Percentiles rank a stretch among this genome's conserved stretches.
phyloP scores from a whole-genome alignment of 2,888 invertebrate genomes.

The Cheilosia pagana region DNA sequence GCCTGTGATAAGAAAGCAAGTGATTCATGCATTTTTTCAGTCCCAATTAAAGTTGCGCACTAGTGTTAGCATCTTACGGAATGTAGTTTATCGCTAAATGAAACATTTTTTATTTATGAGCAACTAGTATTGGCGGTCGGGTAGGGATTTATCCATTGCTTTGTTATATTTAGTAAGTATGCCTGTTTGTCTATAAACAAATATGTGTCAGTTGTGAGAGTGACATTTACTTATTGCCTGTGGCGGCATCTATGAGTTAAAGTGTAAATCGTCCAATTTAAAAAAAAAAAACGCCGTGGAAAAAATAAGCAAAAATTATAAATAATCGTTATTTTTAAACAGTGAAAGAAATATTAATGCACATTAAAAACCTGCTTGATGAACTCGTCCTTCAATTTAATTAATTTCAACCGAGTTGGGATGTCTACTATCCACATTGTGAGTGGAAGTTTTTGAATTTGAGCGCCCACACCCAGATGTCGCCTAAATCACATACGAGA shows the following conservation, averaged over 20 bases:
- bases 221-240: not conserved
- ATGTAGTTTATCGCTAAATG: constrained; percentile 19
- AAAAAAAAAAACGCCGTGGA: too few relatives aligned
- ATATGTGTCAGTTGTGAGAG: constrained; percentile 5
- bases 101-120: constrained; percentile 4
- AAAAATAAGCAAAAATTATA: too few relatives aligned
- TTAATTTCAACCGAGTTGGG: too few relatives aligned
- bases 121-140: not conserved
- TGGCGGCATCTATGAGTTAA: constrained; percentile 2
- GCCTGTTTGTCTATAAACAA: constrained; percentile 58
- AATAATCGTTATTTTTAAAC: too few relatives aligned
- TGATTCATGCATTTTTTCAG: constrained; percentile 44
- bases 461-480: not conserved
- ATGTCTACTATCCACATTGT: not conserved
- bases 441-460: not conserved
- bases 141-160: constrained; percentile 7
- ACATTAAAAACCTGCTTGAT: too few relatives aligned
- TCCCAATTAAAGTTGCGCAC: not conserved
- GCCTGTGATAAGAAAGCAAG: constrained; percentile 12
- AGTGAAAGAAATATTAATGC: rapidly evolving
- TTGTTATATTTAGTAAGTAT: too few relatives aligned
- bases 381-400: too few relatives aligned
- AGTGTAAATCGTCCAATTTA: not conserved
- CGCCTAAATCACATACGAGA: not conserved
- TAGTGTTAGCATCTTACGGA: not conserved